Evolutionary conservation across 1,140 invertebrate species (phyloP).

Genomic region (Nasonia giraulti): DNA sequence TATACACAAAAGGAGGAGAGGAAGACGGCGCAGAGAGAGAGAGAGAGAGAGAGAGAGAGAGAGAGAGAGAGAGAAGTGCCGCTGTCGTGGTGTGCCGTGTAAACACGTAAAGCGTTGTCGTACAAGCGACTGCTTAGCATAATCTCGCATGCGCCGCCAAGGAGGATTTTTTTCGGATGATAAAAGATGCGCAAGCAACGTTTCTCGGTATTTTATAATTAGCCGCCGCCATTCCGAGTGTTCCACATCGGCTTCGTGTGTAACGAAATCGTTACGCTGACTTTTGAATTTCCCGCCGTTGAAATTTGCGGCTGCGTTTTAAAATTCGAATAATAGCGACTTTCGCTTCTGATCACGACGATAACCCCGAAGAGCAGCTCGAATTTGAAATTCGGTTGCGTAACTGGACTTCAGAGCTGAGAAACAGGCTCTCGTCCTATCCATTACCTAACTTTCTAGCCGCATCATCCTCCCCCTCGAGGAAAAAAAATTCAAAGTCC

Average conservation of each 20-base stretch:
- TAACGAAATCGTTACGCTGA: too few relatives aligned
- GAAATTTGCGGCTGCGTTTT: too few relatives aligned
- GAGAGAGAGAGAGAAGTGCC: not conserved
- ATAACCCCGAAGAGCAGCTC: not conserved
- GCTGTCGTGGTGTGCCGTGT: not conserved
- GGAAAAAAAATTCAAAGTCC: not conserved
- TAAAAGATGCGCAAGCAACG: not conserved
- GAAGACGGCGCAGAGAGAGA: not conserved
- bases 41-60: not conserved
- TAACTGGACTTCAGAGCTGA: not conserved
- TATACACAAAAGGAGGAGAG: constrained; percentile 7
- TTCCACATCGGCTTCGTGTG: not conserved
- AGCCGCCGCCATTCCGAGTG: not conserved
- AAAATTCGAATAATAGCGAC: not conserved
- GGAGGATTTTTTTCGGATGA: not conserved
- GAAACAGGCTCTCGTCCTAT: not conserved
- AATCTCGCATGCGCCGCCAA: constrained; percentile 10
- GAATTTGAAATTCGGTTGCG: not conserved
- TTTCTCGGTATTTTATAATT: constrained; percentile 21
- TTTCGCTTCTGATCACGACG: not conserved
- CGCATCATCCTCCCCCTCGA: not conserved
- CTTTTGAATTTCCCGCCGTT: not conserved
- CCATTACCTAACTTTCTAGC: not conserved
- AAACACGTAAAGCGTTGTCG: constrained; percentile 27
- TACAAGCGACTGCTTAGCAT: constrained; percentile 39